Base-by-base conservation (phyloP, 2,888 invertebrate species). In the Dryobotodes eremita region DNA sequence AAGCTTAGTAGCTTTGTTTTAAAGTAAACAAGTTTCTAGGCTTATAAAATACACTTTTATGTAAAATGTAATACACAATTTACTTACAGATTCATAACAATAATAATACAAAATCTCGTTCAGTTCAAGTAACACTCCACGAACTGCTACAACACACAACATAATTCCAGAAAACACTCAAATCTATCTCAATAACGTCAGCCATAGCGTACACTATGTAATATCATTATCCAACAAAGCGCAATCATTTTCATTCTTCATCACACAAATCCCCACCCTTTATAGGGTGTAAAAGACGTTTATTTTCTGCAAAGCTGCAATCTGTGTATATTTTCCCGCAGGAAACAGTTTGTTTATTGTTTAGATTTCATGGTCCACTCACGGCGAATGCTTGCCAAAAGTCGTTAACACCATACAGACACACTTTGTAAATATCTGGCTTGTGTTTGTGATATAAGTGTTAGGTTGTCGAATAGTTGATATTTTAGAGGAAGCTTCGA, bases 301-400 rank as follows among this genome's bases (percentile, higher is more conserved):
- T 83, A 83, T 89, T 80, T 84, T 79, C 77, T 90, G 89, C 85
- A 88, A 84, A 91, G 75, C 71, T 88, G 84, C 89, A 85, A 88
- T 86, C 83, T 83, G 80, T 90, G 89, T 89, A 90, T 91, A 92
- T 94, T 93, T 91, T 90, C 85, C 86, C 86, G 85, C 85, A 92
- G 94, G 93, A 95, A 94, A 92, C 94, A 87, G 94, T 93, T 93
- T 95, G 94, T 95, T 95, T 95, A 94, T 94, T 94, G 92, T 94
- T 94, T 93, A 92, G 92, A 92, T 94, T 93, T 93, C 91, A 91
- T 90, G 89, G 91, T 90, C 88, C 90, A 90, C 88, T 88, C 88
- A 78, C 84, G 80, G 89, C 81, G 86, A 89, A 92, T 90, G 88
- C 91, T 92, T 95, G 95, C 95, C 95, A 95, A 95, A 94, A 94